These are phyloP conservation scores for Mesoclemmys tuberculata DNA, from an alignment of 2,113 vertebrate species.

Conservation along the genomic window DNA sequence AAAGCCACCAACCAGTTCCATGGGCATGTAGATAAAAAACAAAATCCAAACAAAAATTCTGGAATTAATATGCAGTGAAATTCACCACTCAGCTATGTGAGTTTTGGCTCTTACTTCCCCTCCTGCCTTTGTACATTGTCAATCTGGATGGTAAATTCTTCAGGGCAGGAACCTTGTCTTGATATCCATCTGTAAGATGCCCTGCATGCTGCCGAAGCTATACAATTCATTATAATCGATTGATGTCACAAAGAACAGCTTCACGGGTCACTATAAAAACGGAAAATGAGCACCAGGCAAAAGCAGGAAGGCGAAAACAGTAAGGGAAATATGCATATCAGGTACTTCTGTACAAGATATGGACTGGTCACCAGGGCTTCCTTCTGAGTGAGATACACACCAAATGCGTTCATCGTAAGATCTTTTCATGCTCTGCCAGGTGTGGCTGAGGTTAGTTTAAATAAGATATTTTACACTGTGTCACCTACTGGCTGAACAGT, in stretches of 20 bases:
- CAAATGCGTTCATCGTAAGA: neutral
- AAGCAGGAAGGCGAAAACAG: neutral
- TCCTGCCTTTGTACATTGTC: neutral
- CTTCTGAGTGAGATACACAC: neutral
- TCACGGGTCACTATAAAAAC: neutral
- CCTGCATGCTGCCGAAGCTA: neutral
- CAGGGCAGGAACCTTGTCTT: neutral
- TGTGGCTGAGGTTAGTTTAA: too few relatives aligned
- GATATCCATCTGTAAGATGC: neutral
- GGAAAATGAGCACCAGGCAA: neutral
- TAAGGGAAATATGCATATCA: neutral
- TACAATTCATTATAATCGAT: neutral
- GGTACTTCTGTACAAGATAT: neutral
- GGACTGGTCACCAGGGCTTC: neutral
- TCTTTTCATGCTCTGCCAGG: too few relatives aligned
- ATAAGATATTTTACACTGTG: too few relatives aligned
- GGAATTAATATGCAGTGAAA: neutral
- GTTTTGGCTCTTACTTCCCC: fast-evolving
- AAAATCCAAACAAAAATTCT: neutral
- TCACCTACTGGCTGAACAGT: too few relatives aligned
- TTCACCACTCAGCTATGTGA: neutral
- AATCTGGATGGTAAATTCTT: neutral
- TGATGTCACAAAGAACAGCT: neutral
- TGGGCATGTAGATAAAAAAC: neutral
- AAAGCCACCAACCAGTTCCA: neutral